Evolutionary conservation across 2,888 invertebrate species (phyloP), one percentile per base, ranked within the genome.

Genomic region (Agonopterix heracliana): DNA sequence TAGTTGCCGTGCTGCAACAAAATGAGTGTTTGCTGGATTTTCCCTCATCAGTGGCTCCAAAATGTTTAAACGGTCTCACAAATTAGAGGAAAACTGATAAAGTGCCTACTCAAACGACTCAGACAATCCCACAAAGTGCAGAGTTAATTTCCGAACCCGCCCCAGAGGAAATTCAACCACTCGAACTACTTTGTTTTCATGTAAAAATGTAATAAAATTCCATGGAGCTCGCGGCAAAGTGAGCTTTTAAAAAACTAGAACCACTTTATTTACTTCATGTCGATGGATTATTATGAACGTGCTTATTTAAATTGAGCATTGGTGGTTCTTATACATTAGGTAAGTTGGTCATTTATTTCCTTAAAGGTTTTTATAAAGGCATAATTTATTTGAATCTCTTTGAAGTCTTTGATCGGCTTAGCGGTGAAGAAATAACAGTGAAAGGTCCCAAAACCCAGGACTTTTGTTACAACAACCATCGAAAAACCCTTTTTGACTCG

Each of bases 191-290:
- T 65, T 66, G 64, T 66, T 72, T 65, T 57, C 68, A 65, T 74
- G 72, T 70, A 68, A 68, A 72, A 71, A 67, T 57, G 68, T 66
- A 71, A 73, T 76, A 74, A 76, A 68, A 38, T 9, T 9, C 9
- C 2, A 38, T 38, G 10, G n/a, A 9, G 54, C 47, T 38, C 51
- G 57, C 61, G 59, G 57, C 62, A 65, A 71, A 70, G 56, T 55
- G 55, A 52, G 62, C 67, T 68, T 68, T 68, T 66, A 12, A 70
- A 71, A 70, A 64, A 64, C 63, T 65, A 64, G 64, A 68, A 72
- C 66, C 66, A 68, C 71, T 77, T 74, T 66, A 74, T 74, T 70
- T 64, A 38, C 66, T 56, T 56, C 56, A 52, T 54, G 57, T 62
- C 65, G 52, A 67, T 38, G 38, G 38, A n/a, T 68, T 60, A 62